Evolutionary conservation across 2,888 invertebrate genomes (phyloP).

Genomic region (Sympetrum striolatum): DNA sequence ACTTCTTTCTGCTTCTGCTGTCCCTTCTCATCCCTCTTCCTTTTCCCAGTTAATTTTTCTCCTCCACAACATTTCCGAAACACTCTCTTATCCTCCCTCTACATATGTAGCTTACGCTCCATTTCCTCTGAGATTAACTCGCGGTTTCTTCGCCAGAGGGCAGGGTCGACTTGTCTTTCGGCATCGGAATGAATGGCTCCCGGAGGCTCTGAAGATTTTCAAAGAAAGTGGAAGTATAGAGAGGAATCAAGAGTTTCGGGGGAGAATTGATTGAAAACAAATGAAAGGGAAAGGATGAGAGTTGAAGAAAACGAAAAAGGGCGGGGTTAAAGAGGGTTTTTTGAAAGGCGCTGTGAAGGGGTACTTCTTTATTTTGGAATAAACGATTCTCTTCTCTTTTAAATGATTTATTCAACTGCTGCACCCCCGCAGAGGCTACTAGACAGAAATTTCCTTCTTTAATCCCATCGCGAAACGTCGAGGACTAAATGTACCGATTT

Average conservation of each 20-base stretch:
- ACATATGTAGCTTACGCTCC: not conserved
- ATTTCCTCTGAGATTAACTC: conserved; percentile 34
- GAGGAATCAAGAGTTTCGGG: not conserved
- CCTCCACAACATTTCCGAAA: not conserved
- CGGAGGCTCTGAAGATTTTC: not conserved
- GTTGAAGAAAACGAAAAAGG: too few relatives aligned
- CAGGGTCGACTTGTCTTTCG: conserved; percentile 13
- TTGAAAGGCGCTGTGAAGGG: too few relatives aligned
- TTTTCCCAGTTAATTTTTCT: not conserved
- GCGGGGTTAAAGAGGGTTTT: too few relatives aligned
- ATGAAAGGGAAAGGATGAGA: too few relatives aligned
- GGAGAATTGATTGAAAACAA: too few relatives aligned
- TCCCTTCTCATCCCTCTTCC: not conserved
- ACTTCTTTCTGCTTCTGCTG: not conserved
- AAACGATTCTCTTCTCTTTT: too few relatives aligned
- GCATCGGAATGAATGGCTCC: not conserved
- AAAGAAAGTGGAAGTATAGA: not conserved
- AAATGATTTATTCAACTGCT: too few relatives aligned
- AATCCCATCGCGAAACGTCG: too few relatives aligned
- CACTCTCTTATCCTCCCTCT: not conserved
- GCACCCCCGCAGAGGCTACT: too few relatives aligned
- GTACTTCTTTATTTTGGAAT: too few relatives aligned
- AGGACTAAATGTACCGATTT: too few relatives aligned
- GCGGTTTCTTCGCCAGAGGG: not conserved
- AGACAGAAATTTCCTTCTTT: too few relatives aligned